phyloP scores from a whole-genome alignment of 1,140 invertebrate genomes.

The Drosophila parabipectinata region DNA sequence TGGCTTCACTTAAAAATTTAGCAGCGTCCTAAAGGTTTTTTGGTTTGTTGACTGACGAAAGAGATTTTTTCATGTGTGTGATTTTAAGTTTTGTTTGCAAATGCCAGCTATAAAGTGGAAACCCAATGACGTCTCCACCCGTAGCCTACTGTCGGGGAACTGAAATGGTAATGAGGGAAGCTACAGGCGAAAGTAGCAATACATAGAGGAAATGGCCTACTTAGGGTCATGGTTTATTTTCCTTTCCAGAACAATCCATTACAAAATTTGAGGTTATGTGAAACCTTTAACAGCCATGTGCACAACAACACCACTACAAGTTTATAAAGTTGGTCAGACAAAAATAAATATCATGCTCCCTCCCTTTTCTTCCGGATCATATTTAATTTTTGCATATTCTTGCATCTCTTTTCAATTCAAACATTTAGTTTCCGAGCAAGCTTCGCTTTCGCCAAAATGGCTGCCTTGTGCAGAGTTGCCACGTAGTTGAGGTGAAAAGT shows the following conservation, averaged over 20 bases:
- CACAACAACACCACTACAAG: too few species aligned
- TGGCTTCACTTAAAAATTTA: slow-evolving; percentile 35
- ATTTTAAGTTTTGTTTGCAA: slow-evolving; percentile 20
- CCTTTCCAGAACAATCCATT: too few species aligned
- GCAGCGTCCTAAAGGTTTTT: slow-evolving; percentile 33
- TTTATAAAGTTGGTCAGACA: too few species aligned
- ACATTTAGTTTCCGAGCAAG: too few species aligned
- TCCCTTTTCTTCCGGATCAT: neutral
- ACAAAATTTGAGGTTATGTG: too few species aligned
- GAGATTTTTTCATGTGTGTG: slow-evolving; percentile 35
- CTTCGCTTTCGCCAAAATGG: neutral
- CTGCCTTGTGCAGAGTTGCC: neutral
- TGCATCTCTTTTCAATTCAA: neutral
- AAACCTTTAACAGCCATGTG: too few species aligned
- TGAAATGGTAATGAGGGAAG: neutral
- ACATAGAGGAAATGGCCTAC: neutral
- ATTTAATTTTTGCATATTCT: neutral
- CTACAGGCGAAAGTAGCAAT: neutral
- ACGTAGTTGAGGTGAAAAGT: neutral
- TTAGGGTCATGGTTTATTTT: neutral
- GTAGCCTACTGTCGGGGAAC: slow-evolving; percentile 8
- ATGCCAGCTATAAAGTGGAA: neutral
- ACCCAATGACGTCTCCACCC: neutral
- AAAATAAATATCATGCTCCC: neutral
- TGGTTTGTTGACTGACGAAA: slow-evolving; percentile 9